Evolutionary conservation across 2,888 invertebrate genomes (phyloP), one percentile per base, ranked within the genome.

Genomic region (Lepeophtheirus nordmannii): DNA sequence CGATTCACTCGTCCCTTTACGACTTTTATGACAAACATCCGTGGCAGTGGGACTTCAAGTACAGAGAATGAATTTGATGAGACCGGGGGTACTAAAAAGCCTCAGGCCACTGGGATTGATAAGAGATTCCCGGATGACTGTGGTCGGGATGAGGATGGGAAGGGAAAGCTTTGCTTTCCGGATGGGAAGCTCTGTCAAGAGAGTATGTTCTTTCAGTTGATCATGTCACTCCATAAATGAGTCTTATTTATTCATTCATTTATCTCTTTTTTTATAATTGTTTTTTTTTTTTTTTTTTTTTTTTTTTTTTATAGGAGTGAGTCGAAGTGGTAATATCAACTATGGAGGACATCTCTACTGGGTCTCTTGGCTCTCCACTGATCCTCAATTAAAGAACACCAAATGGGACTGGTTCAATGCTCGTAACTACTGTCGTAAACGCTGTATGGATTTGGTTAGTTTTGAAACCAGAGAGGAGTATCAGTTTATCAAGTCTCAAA

Each of bases 371-470:
- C 20, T 37, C 23, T 37, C 37, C 60, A 60, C 37, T 22, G 66
- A 66, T 39, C 60, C 65, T 59, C 23, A 17, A 10, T n/a, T 65
- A 12, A 30, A 40, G 10, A 17, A n/a, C 37, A 58, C 66, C 22
- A 60, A 60, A 1, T 66, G 66, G 66, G 89, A 89, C 74, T 89
- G 89, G 89, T 77, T 90, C 65, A 89, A 90, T 75, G 85, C 90
- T 39, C 82, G 90, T 71, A 90, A 90, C 77, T 89, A 89, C 73
- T 90, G 90, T 78, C 83, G 90, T 70, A 82, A 89, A 71, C 90
- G 90, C 74, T 90, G 90, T 75, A 90, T 90, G 90, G 90, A 90
- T 77, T 88, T 89, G 71, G 89, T 90, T 23, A 89, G 88, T 11
- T 76, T 90, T 68, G 90, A 90, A 77, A 89, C 89, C 12, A 89